Conservation (phyloP, 1,140 invertebrate genomes). For the Drosophila bipectinata region DNA sequence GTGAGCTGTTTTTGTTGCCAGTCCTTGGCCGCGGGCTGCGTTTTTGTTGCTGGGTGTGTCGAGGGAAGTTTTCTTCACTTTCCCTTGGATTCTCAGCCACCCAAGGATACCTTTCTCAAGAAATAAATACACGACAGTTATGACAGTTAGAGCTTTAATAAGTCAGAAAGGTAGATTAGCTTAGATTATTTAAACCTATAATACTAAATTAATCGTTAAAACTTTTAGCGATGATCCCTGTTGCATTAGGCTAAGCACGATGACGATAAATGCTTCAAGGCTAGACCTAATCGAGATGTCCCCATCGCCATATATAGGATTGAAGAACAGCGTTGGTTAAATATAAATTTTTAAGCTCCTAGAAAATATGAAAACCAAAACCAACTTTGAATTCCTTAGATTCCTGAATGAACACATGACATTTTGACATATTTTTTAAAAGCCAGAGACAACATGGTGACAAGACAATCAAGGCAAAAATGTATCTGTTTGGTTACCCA, state of each 20-base stretch:
- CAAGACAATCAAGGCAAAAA: slow-evolving; percentile 26
- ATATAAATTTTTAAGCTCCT: too few species aligned
- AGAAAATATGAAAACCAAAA: not conserved
- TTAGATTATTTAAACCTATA: too few species aligned
- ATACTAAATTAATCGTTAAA: too few species aligned
- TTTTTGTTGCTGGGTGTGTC: slow-evolving; percentile 53
- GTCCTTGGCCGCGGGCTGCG: slow-evolving; percentile 38
- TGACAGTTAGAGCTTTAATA: slow-evolving; percentile 59
- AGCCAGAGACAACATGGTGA: slow-evolving; percentile 21
- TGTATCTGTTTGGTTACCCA: slow-evolving; percentile 25
- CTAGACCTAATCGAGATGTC: too few species aligned
- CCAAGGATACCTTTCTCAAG: not conserved
- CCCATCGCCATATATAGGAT: too few species aligned
- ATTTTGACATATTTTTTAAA: not conserved
- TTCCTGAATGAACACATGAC: not conserved
- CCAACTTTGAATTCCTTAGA: slow-evolving; percentile 14
- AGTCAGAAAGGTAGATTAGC: not conserved
- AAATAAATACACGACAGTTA: slow-evolving; percentile 36
- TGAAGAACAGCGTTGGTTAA: too few species aligned
- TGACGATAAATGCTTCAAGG: too few species aligned
- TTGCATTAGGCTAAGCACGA: too few species aligned
- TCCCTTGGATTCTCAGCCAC: not conserved
- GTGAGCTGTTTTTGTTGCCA: slow-evolving; percentile 36
- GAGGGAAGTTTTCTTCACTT: slow-evolving; percentile 25
- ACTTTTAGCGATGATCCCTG: too few species aligned